Evolutionary conservation across 2,797 vertebrate species (phyloP).

Genomic region (Lutjanus argentimaculatus): DNA sequence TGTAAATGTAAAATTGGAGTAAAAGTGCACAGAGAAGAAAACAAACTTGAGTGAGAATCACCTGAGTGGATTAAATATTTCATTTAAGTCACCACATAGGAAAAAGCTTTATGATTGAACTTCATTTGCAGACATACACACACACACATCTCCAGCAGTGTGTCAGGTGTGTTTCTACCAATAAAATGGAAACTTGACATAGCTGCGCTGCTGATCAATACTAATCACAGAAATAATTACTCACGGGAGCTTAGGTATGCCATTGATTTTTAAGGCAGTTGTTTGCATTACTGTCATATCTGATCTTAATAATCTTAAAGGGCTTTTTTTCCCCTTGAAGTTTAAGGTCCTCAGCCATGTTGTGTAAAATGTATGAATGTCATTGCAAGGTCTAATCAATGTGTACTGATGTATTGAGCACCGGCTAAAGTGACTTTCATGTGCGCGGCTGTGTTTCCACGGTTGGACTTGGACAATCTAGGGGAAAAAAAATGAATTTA

Average conservation of each 20-base stretch:
- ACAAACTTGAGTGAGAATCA: constrained; percentile 33
- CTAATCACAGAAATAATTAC: constrained; percentile 89
- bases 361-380: constrained; percentile 81
- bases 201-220: constrained; percentile 83
- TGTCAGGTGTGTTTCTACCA: constrained; percentile 71
- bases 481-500: constrained; percentile 15
- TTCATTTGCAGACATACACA: constrained; percentile 37
- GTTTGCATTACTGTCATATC: constrained; percentile 87
- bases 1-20: background rate
- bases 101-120: constrained; percentile 44
- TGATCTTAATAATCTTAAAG: constrained; percentile 85
- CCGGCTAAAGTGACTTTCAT: constrained; percentile 63
- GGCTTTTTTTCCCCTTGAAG: constrained; percentile 75
- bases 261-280: constrained; percentile 87
- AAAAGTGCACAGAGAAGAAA: constrained; percentile 27
- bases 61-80: constrained; percentile 41
- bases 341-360: constrained; percentile 71
- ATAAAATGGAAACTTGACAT: constrained; percentile 77
- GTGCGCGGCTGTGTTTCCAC: constrained; percentile 38
- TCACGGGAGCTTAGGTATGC: constrained; percentile 76
- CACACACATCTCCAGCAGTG: constrained; percentile 34
- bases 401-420: constrained; percentile 64
- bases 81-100: constrained; percentile 19
- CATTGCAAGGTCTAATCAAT: constrained; percentile 81
- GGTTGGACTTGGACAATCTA: constrained; percentile 16